Evolutionary conservation across 2,113 vertebrate species (phyloP).

Genomic region (Siphamia tubifer): DNA sequence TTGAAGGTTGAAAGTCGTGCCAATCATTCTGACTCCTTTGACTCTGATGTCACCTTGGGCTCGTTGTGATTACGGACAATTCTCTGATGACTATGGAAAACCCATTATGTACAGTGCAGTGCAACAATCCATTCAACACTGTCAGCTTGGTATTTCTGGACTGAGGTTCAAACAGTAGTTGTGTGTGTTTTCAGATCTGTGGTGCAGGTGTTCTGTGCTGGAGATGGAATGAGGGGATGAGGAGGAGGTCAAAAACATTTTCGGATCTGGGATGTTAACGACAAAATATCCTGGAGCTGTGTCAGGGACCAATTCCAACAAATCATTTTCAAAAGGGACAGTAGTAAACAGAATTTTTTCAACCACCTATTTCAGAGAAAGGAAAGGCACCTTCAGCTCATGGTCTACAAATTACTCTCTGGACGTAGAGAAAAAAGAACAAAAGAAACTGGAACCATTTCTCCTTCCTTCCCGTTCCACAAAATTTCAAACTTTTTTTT

Average conservation of each 20-base stretch:
- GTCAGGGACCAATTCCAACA: slow-evolving; percentile 73
- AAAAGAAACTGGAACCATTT: slow-evolving; percentile 22
- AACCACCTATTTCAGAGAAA: slow-evolving; percentile 47
- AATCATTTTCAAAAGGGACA: slow-evolving; percentile 75
- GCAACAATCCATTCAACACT: slow-evolving; percentile 15
- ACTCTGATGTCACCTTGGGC: slow-evolving; percentile 50
- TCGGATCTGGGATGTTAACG: slow-evolving; percentile 50
- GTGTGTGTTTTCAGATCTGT: slow-evolving; percentile 35
- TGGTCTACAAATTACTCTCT: slow-evolving; percentile 17
- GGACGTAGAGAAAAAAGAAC: slow-evolving; percentile 26
- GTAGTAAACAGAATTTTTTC: slow-evolving; percentile 52
- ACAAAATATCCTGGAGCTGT: slow-evolving; percentile 70
- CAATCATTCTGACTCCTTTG: slow-evolving; percentile 73
- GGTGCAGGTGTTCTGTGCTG: slow-evolving; percentile 25
- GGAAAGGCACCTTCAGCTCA: slow-evolving; percentile 62
- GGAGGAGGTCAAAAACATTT: slow-evolving; percentile 46
- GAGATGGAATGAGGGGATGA: not conserved
- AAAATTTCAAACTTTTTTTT: slow-evolving; percentile 5
- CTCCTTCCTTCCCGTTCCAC: not conserved
- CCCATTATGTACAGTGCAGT: slow-evolving; percentile 13
- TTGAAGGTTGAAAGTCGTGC: slow-evolving; percentile 73
- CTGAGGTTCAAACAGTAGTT: slow-evolving; percentile 40
- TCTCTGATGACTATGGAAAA: slow-evolving; percentile 34
- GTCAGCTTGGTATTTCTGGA: slow-evolving; percentile 10
- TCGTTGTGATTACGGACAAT: slow-evolving; percentile 33